A percentile compares a stretch with the other conserved stretches of the same genome.
Evolutionary conservation across 2,113 vertebrate species (phyloP).

Genomic region (Mustela nigripes): DNA sequence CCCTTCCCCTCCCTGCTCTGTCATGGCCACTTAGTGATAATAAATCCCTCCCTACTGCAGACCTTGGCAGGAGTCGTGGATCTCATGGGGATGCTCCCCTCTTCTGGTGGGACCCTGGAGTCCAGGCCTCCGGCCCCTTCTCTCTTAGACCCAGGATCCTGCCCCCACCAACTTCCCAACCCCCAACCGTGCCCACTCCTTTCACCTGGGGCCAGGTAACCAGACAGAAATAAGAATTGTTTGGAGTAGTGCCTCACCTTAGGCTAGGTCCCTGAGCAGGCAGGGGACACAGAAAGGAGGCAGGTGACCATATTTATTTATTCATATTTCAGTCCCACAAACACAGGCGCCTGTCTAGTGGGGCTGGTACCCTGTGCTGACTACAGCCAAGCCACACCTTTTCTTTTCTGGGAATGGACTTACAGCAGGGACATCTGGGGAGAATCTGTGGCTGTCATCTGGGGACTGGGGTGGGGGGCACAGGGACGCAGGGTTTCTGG

Average conservation of each 20-base stretch:
- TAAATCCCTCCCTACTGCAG: conserved; percentile 80
- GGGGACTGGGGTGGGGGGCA: background rate
- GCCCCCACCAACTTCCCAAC: background rate
- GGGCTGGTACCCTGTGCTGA: background rate
- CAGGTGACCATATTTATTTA: background rate
- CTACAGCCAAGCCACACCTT: background rate
- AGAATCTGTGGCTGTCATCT: background rate
- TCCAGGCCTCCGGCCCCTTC: background rate
- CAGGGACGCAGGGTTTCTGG: background rate
- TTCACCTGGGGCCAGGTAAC: background rate
- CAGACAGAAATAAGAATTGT: conserved; percentile 35
- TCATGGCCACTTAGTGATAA: conserved; percentile 81
- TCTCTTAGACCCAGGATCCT: background rate
- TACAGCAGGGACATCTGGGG: background rate
- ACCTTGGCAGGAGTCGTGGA: conserved; percentile 65
- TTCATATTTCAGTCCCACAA: background rate
- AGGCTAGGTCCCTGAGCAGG: background rate
- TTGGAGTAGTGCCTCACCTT: conserved; percentile 27
- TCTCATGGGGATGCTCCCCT: background rate
- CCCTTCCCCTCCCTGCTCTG: conserved; percentile 48
- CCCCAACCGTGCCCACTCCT: background rate
- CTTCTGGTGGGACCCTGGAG: background rate
- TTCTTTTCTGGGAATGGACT: background rate
- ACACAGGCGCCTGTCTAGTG: background rate
- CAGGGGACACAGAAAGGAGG: too few species aligned